A percentile compares a stretch with the other conserved stretches of the same genome.
Conservation (phyloP, 1,140 invertebrate species). For the Drosophila eugracilis region DNA sequence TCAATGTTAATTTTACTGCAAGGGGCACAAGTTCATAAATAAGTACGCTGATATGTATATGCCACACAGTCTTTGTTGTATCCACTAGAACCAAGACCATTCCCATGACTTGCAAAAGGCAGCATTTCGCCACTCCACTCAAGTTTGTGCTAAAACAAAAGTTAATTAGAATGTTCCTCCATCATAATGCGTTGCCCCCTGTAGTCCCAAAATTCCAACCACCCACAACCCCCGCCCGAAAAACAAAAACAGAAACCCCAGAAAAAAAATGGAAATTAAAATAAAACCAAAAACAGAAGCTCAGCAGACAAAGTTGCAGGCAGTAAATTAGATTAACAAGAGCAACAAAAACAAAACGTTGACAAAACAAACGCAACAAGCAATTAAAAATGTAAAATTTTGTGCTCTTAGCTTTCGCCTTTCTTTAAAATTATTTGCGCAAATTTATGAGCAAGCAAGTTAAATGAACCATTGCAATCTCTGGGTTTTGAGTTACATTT, state of each 20-base stretch:
- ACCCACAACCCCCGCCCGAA: too few species aligned
- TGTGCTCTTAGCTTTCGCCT: slow-evolving; percentile 32
- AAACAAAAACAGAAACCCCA: slow-evolving; percentile 26
- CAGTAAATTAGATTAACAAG: slow-evolving; percentile 81
- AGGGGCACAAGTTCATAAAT: slow-evolving; percentile 77
- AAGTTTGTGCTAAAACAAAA: slow-evolving; percentile 80
- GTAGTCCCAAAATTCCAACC: slow-evolving; percentile 6
- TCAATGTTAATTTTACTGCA: slow-evolving; percentile 72
- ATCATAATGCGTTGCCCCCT: slow-evolving; percentile 68
- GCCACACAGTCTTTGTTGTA: slow-evolving; percentile 48
- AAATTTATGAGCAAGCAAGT: slow-evolving; percentile 56
- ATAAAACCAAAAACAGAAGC: slow-evolving; percentile 40
- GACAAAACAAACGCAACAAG: slow-evolving; percentile 75
- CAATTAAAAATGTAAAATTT: slow-evolving; percentile 81
- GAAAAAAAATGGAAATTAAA: slow-evolving; percentile 1
- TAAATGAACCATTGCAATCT: slow-evolving; percentile 65
- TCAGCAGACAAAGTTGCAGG: slow-evolving; percentile 74
- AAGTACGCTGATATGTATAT: slow-evolving; percentile 48
- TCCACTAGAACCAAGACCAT: slow-evolving; percentile 61
- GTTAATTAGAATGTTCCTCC: slow-evolving; percentile 79
- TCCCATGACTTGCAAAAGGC: slow-evolving; percentile 59
- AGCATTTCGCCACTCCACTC: slow-evolving; percentile 49
- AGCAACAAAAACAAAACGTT: slow-evolving; percentile 65
- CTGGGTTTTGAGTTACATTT: slow-evolving; percentile 7
- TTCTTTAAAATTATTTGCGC: slow-evolving; percentile 43